Evolutionary conservation across 37 sponge, comb jelly and placozoan genomes (phyloP).

Genomic region (Chondrosia reniformis): DNA sequence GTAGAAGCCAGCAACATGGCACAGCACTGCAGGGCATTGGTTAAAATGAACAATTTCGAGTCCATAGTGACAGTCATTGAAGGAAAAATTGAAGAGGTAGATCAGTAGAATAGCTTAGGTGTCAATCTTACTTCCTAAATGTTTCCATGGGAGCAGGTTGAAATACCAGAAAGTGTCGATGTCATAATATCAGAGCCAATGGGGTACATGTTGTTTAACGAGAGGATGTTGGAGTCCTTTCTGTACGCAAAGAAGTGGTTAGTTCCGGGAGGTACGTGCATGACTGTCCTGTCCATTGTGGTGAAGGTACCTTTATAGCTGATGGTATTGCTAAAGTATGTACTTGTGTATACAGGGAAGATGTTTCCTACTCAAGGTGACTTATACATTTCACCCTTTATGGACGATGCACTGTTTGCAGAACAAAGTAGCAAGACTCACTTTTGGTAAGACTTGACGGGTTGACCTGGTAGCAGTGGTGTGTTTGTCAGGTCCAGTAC

Average conservation of each 20-base stretch:
- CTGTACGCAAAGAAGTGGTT: conserved; percentile 95
- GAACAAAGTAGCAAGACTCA: conserved; percentile 80
- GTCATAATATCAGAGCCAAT: conserved; percentile 96
- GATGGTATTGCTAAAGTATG: neutral
- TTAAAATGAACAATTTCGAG: conserved; percentile 44
- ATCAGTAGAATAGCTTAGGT: neutral
- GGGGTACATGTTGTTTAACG: conserved; percentile 98
- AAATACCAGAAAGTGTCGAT: conserved; percentile 91
- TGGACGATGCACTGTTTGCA: conserved; percentile 87
- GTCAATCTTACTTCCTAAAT: neutral
- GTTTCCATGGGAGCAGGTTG: conserved; percentile 44
- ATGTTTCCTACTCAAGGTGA: conserved; percentile 94
- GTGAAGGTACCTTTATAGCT: neutral
- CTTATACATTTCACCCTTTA: conserved; percentile 90
- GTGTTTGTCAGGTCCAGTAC: no score
- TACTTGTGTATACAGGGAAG: conserved; percentile 26
- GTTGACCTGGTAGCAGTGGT: no score
- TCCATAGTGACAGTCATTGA: conserved; percentile 78
- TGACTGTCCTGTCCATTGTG: no score
- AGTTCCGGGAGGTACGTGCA: conserved; percentile 64
- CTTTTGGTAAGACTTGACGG: conserved; percentile 69
- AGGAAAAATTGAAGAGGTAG: conserved; percentile 95
- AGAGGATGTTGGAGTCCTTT: conserved; percentile 95
- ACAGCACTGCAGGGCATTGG: conserved; percentile 56
- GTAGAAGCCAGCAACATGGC: conserved; percentile 91